Evolutionary conservation across 2,888 invertebrate species (phyloP).

Genomic region (Clepsis dumicolana): DNA sequence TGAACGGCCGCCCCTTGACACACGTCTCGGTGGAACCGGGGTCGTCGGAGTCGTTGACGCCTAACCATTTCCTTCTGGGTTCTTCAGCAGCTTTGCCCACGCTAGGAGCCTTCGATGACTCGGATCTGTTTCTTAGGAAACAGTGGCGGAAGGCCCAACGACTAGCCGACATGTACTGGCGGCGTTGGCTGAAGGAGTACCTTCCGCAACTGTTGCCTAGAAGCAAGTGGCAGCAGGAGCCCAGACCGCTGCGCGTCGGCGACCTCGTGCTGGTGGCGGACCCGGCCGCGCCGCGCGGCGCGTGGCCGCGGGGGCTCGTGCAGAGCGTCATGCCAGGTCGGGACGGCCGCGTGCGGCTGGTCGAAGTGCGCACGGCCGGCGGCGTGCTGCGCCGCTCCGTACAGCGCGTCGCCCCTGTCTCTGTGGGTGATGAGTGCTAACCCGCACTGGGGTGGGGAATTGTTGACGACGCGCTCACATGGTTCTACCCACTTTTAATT

Average conservation of each 20-base stretch:
- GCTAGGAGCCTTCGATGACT: constrained; percentile 34
- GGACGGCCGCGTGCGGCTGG: constrained; percentile 7
- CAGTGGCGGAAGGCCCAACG: constrained; percentile 45
- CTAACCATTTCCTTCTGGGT: constrained; percentile 52
- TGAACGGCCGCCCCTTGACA: background rate
- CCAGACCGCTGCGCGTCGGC: background rate
- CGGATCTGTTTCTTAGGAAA: constrained; percentile 28
- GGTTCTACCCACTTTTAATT: background rate
- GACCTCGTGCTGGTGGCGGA: background rate
- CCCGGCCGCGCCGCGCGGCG: background rate
- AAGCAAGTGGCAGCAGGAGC: constrained; percentile 15
- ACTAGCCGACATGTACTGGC: constrained; percentile 30
- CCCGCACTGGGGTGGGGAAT: constrained; percentile 2
- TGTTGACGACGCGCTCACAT: constrained; percentile 2
- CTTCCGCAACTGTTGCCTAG: constrained; percentile 9
- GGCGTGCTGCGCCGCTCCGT: constrained; percentile 8
- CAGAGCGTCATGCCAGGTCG: background rate
- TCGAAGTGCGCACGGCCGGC: background rate
- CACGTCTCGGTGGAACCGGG: constrained; percentile 39
- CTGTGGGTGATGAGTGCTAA: background rate
- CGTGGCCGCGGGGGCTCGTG: background rate
- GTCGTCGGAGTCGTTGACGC: constrained; percentile 37
- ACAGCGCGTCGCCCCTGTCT: background rate
- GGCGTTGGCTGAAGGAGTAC: constrained; percentile 22
- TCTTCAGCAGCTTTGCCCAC: constrained; percentile 38